phyloP scores from a whole-genome alignment of 1,140 invertebrate species.

The Fopius arisanus region DNA sequence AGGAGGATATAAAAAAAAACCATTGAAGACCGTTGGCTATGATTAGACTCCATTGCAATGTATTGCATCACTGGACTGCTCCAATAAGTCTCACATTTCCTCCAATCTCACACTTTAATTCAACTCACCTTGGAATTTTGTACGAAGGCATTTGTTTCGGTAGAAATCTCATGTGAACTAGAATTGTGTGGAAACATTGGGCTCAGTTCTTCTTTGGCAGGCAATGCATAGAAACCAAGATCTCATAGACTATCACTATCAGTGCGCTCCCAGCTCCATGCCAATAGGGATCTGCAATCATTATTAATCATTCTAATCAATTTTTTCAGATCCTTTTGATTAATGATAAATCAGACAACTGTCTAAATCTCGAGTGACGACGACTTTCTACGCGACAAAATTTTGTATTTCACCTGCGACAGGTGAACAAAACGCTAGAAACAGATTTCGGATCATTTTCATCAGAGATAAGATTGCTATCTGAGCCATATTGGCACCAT shows the following conservation, averaged over 20 bases:
- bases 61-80: neutral
- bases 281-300: slow-evolving; percentile 62
- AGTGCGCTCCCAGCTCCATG: slow-evolving; percentile 66
- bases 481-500: neutral
- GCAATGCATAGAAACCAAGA: slow-evolving; percentile 70
- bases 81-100: neutral
- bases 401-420: neutral
- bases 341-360: neutral
- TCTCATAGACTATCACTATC: slow-evolving; percentile 66
- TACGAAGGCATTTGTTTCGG: slow-evolving; percentile 70
- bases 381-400: slow-evolving; percentile 18
- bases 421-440: neutral
- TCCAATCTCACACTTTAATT: slow-evolving; percentile 1
- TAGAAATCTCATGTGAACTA: slow-evolving; percentile 71
- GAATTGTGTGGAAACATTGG: slow-evolving; percentile 71
- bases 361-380: slow-evolving; percentile 27
- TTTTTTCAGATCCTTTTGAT: too few species aligned
- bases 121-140: slow-evolving; percentile 66
- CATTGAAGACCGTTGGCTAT: neutral
- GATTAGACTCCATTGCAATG: neutral
- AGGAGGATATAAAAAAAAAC: slow-evolving; percentile 22
- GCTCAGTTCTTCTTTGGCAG: slow-evolving; percentile 71
- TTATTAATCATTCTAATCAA: slow-evolving; percentile 6
- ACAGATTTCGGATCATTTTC: slow-evolving; percentile 19
- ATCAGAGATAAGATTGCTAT: slow-evolving; percentile 28